Base-by-base conservation (phyloP, 2,113 vertebrate species). In the Tetrax tetrax region DNA sequence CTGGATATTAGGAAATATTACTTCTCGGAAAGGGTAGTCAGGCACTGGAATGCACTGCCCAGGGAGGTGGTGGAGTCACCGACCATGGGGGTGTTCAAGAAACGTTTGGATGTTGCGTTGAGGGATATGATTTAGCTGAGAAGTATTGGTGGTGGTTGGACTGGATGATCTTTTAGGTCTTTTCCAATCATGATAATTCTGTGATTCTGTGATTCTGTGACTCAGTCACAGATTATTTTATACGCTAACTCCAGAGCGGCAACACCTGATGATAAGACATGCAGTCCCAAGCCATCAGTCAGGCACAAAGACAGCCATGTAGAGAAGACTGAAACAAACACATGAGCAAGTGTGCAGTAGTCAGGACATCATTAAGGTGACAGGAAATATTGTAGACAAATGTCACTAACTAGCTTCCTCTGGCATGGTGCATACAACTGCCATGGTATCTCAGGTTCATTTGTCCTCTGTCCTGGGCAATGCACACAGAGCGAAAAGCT, bases 401-500 rank as follows among this genome's bases (percentile, higher is more conserved):
- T n/a, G 14, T 28, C 27, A 43, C 23, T 54, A 65, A 41, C 7
- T 18, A 9, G 25, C 12, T 79, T 41, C 15, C 61, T 41, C 37
- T 69, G 48, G 24, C 22, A 47, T 16, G 20, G 10, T 28, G 47
- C 22, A 23, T 29, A 27, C 4, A 63, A 57, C 61, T 37, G 15
- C 65, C 7, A 7, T n/a, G 35, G 28, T 61, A 18, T 12, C n/a
- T 59, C 63, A 63, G 16, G 19, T 69, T 87, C 28, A 8, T 71
- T 85, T 85, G 17, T 38, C 37, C 41, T 63, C 54, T 68, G 22
- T 41, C 48, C 37, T 53, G 29, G 37, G 37, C n/a, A 69, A 51
- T 0, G 0, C 0, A 1, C 4, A 29, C 8, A 76, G 19, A 48
- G 16, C 0, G 0, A 63, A 74, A 72, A 66, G 19, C 4, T 85